These are phyloP conservation scores for Heptranchias perlo DNA, from an alignment of 2,113 vertebrate genomes.

Conservation along the genomic window DNA sequence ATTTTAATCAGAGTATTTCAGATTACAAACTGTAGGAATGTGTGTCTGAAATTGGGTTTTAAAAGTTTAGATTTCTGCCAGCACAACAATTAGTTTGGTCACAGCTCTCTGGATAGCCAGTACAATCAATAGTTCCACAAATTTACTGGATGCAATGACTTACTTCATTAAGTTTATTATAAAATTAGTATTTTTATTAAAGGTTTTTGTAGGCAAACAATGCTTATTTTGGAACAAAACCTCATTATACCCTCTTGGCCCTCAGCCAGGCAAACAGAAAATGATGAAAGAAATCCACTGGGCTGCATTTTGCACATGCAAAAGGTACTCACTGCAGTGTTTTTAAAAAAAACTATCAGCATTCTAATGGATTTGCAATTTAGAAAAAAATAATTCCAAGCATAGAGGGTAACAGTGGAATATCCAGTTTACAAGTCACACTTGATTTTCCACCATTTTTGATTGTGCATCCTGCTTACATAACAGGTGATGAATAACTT, in stretches of 20 bases:
- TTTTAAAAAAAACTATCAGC: not conserved
- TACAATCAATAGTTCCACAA: not conserved
- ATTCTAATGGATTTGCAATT: not conserved
- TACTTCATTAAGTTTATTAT: not conserved
- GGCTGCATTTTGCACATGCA: not conserved
- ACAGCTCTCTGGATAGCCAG: not conserved
- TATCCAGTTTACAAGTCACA: too few relatives aligned
- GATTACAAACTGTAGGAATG: not conserved
- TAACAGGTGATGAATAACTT: not conserved
- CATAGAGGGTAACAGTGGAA: not conserved
- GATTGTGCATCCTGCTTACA: not conserved
- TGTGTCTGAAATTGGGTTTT: not conserved
- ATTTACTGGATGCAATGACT: not conserved
- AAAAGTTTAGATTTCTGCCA: not conserved
- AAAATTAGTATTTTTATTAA: not conserved
- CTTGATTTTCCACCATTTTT: not conserved
- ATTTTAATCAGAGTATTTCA: not conserved
- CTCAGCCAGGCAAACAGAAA: not conserved
- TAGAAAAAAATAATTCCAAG: too few relatives aligned
- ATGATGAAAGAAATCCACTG: not conserved
- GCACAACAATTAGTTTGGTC: not conserved
- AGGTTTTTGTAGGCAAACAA: not conserved
- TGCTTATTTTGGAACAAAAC: not conserved
- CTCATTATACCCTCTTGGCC: not conserved
- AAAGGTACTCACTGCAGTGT: too few relatives aligned